phyloP scores from a whole-genome alignment of 2,797 vertebrate genomes.

The Pterois miles region DNA sequence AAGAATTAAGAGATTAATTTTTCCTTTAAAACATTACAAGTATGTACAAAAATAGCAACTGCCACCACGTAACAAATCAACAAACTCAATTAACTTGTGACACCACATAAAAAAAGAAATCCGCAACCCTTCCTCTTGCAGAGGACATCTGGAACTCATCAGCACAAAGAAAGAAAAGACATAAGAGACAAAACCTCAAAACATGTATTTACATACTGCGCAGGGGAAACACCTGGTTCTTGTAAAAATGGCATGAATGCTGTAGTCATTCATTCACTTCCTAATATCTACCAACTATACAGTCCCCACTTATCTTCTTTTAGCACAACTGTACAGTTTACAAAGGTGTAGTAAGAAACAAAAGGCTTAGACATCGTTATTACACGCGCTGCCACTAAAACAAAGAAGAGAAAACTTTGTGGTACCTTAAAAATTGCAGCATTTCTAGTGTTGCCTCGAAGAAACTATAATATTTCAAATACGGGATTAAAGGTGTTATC shows the following conservation, averaged over 20 bases:
- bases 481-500: constrained; percentile 48
- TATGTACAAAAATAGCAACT: constrained; percentile 73
- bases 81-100: constrained; percentile 30
- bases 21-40: constrained; percentile 60
- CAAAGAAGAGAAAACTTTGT: constrained; percentile 57
- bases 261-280: constrained; percentile 65
- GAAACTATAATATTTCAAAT: constrained; percentile 36
- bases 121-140: constrained; percentile 14
- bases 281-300: constrained; percentile 71
- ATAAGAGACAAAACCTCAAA: constrained; percentile 47
- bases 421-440: constrained; percentile 73
- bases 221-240: constrained; percentile 38
- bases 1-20: constrained; percentile 28
- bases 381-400: constrained; percentile 62
- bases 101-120: constrained; percentile 29
- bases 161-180: constrained; percentile 32
- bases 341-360: constrained; percentile 64
- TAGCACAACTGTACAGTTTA: constrained; percentile 78
- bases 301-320: constrained; percentile 64
- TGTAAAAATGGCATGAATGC: constrained; percentile 60
- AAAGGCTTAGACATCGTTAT: constrained; percentile 66
- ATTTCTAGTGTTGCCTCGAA: constrained; percentile 68
- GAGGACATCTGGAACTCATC: constrained; percentile 21
- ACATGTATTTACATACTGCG: constrained; percentile 66
- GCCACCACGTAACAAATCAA: constrained; percentile 64